These are phyloP conservation scores for Moxostoma hubbsi DNA, from an alignment of 2,797 vertebrate genomes.

Conservation along the genomic window DNA sequence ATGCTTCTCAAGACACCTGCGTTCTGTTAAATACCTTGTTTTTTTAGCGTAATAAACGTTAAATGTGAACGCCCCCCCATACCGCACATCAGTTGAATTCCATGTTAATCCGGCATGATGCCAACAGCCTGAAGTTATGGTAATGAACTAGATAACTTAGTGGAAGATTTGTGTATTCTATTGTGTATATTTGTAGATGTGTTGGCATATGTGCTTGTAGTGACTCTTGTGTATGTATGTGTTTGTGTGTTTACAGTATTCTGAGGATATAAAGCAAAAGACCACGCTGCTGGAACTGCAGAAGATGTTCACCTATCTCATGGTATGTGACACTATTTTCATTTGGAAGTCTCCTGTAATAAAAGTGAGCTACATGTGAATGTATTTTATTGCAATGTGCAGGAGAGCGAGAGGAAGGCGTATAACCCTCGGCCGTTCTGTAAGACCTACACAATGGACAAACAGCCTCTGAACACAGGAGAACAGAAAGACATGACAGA, in stretches of 20 bases:
- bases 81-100: no score
- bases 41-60: no score
- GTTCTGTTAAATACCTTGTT: no score
- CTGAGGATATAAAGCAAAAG: constrained; percentile 98
- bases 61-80: no score
- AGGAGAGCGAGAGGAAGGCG: constrained; percentile 98
- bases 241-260: constrained; percentile 78
- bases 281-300: constrained; percentile 96
- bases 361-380: no score
- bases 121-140: no score
- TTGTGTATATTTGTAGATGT: not conserved
- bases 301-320: constrained; percentile 99
- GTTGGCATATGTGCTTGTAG: not conserved
- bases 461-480: constrained; percentile 96
- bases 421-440: constrained; percentile 98
- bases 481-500: constrained; percentile 99
- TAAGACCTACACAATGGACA: constrained; percentile 99
- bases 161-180: no score
- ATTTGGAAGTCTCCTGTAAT: no score
- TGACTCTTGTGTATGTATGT: not conserved
- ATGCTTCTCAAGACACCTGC: no score
- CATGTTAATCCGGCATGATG: no score
- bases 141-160: no score
- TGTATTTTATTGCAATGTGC: not conserved
- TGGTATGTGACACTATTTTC: constrained; percentile 74